Evolutionary conservation across 1,140 invertebrate species (phyloP).

Genomic region (Lucilia sericata): DNA sequence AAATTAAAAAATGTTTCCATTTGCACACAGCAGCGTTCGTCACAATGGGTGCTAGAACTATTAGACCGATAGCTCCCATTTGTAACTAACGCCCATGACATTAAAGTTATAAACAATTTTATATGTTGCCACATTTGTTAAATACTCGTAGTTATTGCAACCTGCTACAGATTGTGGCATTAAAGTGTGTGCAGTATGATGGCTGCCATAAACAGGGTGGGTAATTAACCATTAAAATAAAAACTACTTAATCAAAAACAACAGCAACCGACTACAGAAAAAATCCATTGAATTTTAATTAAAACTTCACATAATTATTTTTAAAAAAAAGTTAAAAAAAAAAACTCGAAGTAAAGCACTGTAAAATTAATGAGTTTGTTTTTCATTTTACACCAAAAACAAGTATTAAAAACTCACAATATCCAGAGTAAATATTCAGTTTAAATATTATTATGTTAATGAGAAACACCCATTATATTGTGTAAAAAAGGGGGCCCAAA

Average conservation of each 20-base stretch:
- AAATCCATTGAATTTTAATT: conserved; percentile 31
- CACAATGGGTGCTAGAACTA: neutral
- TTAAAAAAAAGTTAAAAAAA: too few species aligned
- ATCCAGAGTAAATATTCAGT: too few species aligned
- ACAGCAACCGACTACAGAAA: neutral
- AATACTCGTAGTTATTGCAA: neutral
- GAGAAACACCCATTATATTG: conserved; percentile 26
- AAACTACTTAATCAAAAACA: neutral
- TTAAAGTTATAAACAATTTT: neutral
- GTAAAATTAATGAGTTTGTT: neutral
- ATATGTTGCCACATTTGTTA: neutral
- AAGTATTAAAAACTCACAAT: too few species aligned
- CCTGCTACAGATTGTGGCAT: neutral
- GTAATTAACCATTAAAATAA: conserved; percentile 38
- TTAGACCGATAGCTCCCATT: neutral
- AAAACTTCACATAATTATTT: conserved; percentile 29
- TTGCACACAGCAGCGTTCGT: neutral
- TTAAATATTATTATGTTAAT: neutral
- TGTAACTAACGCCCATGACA: neutral
- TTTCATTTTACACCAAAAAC: neutral
- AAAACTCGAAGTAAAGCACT: neutral
- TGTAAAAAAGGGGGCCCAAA: neutral
- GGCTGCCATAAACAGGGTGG: conserved; percentile 23
- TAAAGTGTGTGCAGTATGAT: neutral
- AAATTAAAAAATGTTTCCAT: conserved; percentile 44